Evolutionary conservation across 2,113 vertebrate genomes (phyloP).

Genomic region (Ornithorhynchus anatinus): DNA sequence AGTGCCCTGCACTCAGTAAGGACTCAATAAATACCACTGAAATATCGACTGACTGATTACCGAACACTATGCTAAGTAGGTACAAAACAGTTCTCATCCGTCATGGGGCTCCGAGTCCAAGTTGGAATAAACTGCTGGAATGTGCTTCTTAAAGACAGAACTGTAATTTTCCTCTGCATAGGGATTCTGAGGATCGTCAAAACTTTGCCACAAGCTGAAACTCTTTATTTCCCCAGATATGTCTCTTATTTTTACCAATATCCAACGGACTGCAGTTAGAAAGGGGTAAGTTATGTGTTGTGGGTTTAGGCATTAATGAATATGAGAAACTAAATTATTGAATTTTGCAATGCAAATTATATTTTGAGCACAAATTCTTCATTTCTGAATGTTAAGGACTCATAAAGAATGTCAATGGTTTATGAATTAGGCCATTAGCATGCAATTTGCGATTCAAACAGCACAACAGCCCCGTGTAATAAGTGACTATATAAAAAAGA

Average conservation of each 20-base stretch:
- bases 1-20: too few relatives aligned
- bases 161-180: background rate
- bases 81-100: too few relatives aligned
- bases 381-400: conserved; percentile 78
- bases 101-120: too few relatives aligned
- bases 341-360: conserved; percentile 83
- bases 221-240: conserved; percentile 55
- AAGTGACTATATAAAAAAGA: conserved; percentile 66
- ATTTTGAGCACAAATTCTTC: conserved; percentile 81
- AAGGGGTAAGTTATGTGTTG: conserved; percentile 76
- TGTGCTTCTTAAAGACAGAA: too few relatives aligned
- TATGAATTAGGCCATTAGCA: conserved; percentile 82
- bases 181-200: background rate
- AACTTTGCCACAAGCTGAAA: conserved; percentile 19
- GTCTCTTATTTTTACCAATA: conserved; percentile 61
- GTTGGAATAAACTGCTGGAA: too few relatives aligned
- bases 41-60: too few relatives aligned
- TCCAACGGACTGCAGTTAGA: conserved; percentile 65
- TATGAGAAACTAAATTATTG: conserved; percentile 80
- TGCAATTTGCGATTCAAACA: conserved; percentile 77
- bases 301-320: conserved; percentile 78
- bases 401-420: conserved; percentile 81
- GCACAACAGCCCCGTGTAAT: conserved; percentile 61
- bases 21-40: too few relatives aligned
- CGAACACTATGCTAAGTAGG: too few relatives aligned